These are phyloP conservation scores for Allobates femoralis DNA, from an alignment of 2,797 vertebrate genomes.

Conservation along the genomic window DNA sequence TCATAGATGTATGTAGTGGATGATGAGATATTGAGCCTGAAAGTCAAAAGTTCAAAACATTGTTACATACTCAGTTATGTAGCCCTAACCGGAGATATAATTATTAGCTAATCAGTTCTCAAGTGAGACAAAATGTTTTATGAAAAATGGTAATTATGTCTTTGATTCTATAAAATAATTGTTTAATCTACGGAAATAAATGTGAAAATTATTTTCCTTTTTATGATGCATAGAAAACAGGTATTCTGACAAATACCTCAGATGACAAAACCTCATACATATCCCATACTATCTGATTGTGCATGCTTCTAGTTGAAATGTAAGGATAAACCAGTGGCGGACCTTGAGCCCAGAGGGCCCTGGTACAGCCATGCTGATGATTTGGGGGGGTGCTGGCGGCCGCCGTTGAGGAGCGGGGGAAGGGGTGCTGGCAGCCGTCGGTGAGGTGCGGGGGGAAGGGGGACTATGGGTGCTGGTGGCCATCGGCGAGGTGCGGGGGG, in stretches of 20 bases:
- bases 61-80: not conserved
- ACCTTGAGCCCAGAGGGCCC: no score
- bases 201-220: not conserved
- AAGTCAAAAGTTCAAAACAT: no score
- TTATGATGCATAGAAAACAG: not conserved
- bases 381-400: no score
- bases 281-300: slow-evolving; percentile 1
- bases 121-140: not conserved
- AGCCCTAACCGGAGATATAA: not conserved
- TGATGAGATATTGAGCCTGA: no score
- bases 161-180: not conserved
- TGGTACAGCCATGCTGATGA: no score
- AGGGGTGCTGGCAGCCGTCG: no score
- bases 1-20: no score
- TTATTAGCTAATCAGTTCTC: not conserved
- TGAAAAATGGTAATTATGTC: not conserved
- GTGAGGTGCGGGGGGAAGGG: no score
- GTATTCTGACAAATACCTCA: slow-evolving; percentile 7
- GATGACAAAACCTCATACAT: not conserved
- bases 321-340: no score
- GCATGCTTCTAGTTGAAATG: slow-evolving; percentile 11
- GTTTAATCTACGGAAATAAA: not conserved
- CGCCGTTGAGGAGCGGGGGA: no score
- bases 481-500: no score
- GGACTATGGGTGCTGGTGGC: no score